Evolutionary conservation across 2,888 invertebrate genomes (phyloP).

Genomic region (Hedya salicella): DNA sequence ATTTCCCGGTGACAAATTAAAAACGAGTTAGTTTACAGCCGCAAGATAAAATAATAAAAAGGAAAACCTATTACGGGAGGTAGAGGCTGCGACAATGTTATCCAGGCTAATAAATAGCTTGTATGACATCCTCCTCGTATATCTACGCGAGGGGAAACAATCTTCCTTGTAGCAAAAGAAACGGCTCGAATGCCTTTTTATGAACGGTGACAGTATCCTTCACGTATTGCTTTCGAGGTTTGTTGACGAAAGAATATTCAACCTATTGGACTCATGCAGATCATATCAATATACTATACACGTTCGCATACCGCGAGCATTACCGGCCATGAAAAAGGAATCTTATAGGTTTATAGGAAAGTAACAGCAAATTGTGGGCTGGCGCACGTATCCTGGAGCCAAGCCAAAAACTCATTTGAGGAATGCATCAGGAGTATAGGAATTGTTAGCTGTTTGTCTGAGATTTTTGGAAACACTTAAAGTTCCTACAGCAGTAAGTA

Average conservation of each 20-base stretch:
- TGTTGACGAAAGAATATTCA: not conserved
- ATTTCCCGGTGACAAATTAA: constrained; percentile 78
- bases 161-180: constrained; percentile 70
- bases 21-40: constrained; percentile 80
- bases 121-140: constrained; percentile 72
- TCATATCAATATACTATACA: no score
- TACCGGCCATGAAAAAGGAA: not conserved
- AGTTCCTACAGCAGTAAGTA: no score
- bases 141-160: constrained; percentile 73
- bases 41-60: constrained; percentile 77
- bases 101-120: constrained; percentile 79
- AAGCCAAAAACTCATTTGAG: constrained; percentile 6
- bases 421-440: no score
- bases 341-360: not conserved
- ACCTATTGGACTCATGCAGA: no score
- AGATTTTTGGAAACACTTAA: no score
- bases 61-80: constrained; percentile 74
- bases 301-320: not conserved
- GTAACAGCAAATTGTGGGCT: constrained; percentile 16
- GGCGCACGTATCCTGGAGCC: constrained; percentile 7
- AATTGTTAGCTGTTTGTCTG: no score
- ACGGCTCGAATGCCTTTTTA: constrained; percentile 76
- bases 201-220: constrained; percentile 62
- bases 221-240: not conserved
- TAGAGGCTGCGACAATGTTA: constrained; percentile 76